phyloP scores from a whole-genome alignment of 2,888 invertebrate genomes.

The Drosophila greeni region DNA sequence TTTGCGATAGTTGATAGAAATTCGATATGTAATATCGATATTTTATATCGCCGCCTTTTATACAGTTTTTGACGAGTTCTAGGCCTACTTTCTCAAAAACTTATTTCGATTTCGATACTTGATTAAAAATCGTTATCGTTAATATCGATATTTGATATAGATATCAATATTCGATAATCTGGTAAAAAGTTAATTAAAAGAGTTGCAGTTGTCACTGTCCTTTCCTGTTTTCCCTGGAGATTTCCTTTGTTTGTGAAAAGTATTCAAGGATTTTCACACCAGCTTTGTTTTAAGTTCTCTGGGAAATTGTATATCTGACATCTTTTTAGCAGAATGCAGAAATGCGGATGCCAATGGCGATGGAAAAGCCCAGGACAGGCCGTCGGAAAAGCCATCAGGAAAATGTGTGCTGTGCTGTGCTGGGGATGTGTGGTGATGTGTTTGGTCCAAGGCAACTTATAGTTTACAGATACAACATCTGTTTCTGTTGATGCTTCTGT shows the following conservation, averaged over 20 bases:
- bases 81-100: no score
- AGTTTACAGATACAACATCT: conserved; percentile 52
- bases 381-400: conserved; percentile 55
- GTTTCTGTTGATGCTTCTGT: conserved; percentile 29
- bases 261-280: neutral
- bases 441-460: conserved; percentile 20
- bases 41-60: no score
- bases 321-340: conserved; percentile 2
- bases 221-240: neutral
- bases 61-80: no score
- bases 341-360: conserved; percentile 2
- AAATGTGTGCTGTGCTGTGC: conserved; percentile 35
- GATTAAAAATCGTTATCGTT: no score
- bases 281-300: neutral
- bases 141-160: no score
- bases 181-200: no score
- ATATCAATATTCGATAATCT: no score
- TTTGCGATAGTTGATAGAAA: no score
- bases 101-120: no score
- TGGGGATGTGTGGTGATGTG: conserved; percentile 26
- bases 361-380: neutral
- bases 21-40: no score
- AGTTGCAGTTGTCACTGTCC: no score
- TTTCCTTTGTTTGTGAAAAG: neutral
- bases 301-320: neutral